Evolutionary conservation across 2,888 invertebrate genomes (phyloP), one percentile per base, ranked within the genome.

Genomic region (Hypolimnas misippus): DNA sequence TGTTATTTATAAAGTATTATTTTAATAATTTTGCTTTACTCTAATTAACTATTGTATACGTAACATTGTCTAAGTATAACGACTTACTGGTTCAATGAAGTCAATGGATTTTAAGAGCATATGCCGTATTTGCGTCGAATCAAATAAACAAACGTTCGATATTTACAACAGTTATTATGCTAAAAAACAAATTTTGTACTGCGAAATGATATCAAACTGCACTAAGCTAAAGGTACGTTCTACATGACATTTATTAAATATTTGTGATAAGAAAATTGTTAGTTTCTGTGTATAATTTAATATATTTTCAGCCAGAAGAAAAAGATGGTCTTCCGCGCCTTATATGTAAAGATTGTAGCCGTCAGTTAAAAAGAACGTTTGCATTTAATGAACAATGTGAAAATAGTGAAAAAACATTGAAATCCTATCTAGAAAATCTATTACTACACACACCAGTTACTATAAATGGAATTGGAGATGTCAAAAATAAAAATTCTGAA

Each of bases 341-440:
- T 53, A 89, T 92, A 56, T 92, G 92, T 65, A 91, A 87, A 67
- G 86, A 86, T 19, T 92, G 92, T 66, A 75, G 76, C 57, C 78
- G 81, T 35, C 86, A 86, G 55, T 73, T 92, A 0, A 90, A 88
- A 71, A 76, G 80, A 51, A 73, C 83, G 0, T 91, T 85, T 59
- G 57, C 76, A n/a, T 91, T 92, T 65, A 84, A 84, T 58, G 64
- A 81, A 21, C 83, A 79, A 69, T 91, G 91, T 65, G 84, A 84
- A 40, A 76, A 83, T 40, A 91, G 87, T 70, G 85, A 92, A 33
- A 76, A 73, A 62, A 84, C 76, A 57, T 69, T 92, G 1, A 77
- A 74, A 66, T 50, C 55, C 31, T 68, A 66, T 29, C 51, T 64
- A 56, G 49, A 68, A n/a, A 62, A 65, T 50, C 19, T 56, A 17